Conservation (phyloP, 2,113 vertebrate genomes). For the Mystacornis crossleyi region DNA sequence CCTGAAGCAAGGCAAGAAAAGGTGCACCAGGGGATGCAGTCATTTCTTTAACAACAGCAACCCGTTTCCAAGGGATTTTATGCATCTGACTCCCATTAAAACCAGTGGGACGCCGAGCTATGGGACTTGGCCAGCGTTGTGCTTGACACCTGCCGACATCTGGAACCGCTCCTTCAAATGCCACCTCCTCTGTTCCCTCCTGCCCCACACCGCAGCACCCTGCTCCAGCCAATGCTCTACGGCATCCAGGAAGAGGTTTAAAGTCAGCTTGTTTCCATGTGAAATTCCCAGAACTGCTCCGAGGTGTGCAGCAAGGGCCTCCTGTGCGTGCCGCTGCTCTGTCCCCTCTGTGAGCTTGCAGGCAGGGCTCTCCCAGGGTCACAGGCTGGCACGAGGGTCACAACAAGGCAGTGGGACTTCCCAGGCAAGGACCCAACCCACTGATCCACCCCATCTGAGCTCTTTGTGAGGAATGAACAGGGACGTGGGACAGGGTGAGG, state of each 20-base stretch:
- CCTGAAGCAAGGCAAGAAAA: not conserved
- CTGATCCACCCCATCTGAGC: accelerated
- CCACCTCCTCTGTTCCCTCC: not conserved
- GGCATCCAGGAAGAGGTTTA: not conserved
- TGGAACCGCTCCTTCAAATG: not conserved
- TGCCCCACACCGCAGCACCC: not conserved
- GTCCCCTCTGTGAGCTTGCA: accelerated
- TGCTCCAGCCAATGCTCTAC: not conserved
- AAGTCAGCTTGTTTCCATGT: not conserved
- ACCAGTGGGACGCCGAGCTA: accelerated
- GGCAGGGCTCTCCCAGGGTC: not conserved
- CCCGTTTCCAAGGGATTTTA: not conserved
- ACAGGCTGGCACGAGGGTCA: accelerated
- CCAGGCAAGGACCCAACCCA: not conserved
- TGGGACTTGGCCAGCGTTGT: not conserved
- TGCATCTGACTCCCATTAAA: not conserved
- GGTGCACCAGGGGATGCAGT: not conserved
- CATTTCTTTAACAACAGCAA: not conserved
- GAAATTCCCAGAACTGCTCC: not conserved
- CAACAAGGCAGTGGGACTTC: accelerated
- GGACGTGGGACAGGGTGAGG: not conserved
- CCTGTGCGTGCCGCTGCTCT: accelerated
- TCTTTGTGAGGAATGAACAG: not conserved
- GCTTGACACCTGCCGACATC: accelerated
- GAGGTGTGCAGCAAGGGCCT: not conserved